A percentile compares a stretch with the other conserved stretches of the same genome.
These are phyloP conservation scores for Polyommatus iphigenia DNA, from an alignment of 2,888 invertebrate species.

Conservation along the genomic window DNA sequence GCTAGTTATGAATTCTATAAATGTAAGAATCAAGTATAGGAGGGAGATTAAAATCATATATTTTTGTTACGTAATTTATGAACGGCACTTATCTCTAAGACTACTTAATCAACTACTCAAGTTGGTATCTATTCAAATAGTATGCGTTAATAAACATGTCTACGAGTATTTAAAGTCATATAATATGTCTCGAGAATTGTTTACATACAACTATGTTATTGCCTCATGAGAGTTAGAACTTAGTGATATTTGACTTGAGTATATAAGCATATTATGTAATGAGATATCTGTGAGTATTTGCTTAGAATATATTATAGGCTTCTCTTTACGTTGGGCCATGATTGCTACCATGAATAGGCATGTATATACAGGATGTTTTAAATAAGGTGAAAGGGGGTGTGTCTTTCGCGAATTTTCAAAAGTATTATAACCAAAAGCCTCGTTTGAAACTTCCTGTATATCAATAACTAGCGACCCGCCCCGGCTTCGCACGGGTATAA, in stretches of 20 bases:
- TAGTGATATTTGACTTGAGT: background rate
- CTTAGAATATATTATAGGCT: background rate
- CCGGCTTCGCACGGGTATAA: no score
- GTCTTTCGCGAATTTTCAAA: no score
- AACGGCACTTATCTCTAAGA: background rate
- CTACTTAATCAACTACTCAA: background rate
- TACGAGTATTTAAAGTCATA: background rate
- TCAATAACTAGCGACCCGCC: no score
- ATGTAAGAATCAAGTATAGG: no score
- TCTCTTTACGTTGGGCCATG: no score
- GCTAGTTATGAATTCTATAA: no score
- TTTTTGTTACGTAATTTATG: no score
- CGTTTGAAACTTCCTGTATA: no score
- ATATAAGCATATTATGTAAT: background rate
- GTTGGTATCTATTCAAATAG: background rate
- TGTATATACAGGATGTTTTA: no score
- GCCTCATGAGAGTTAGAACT: background rate
- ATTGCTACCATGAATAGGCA: no score
- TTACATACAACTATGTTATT: constrained; percentile 9
- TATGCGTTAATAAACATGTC: background rate
- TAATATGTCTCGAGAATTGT: background rate
- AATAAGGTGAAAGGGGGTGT: no score
- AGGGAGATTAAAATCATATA: background rate
- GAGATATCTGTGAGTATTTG: background rate
- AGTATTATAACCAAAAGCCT: no score